A percentile compares a stretch with the other conserved stretches of the same genome.
Evolutionary conservation across 2,113 vertebrate species (phyloP).

Genomic region (Megalops atlanticus): DNA sequence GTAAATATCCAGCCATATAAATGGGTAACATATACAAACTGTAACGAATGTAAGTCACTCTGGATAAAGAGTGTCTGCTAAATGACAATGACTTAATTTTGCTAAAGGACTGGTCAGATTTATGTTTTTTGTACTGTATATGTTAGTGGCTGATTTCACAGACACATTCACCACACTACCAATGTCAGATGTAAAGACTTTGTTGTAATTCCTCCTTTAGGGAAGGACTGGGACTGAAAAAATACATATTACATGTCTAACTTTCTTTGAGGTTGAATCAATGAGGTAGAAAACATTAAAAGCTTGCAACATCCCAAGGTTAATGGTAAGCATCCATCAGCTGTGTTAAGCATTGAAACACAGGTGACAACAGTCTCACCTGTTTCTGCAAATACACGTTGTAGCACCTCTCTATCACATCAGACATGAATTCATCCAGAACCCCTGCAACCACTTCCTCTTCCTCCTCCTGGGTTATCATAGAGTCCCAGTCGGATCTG

Average conservation of each 20-base stretch:
- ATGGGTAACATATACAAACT: too few relatives aligned
- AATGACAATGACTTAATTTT: background rate
- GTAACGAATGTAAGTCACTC: too few relatives aligned
- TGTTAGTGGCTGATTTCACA: background rate
- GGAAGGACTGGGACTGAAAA: too few relatives aligned
- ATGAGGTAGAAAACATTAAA: too few relatives aligned
- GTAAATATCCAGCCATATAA: too few relatives aligned
- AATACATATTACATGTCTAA: too few relatives aligned
- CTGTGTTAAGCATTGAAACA: background rate
- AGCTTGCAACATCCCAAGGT: too few relatives aligned
- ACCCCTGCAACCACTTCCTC: conserved; percentile 66
- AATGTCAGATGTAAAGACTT: background rate
- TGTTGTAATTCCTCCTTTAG: background rate
- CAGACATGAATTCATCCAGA: conserved; percentile 63
- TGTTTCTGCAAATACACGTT: conserved; percentile 59
- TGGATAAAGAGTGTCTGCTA: too few relatives aligned
- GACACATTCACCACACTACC: background rate
- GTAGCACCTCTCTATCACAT: conserved; percentile 62
- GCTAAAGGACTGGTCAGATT: background rate
- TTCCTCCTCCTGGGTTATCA: conserved; percentile 60
- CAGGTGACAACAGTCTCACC: conserved; percentile 57
- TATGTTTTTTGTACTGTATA: background rate
- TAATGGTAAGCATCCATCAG: too few relatives aligned
- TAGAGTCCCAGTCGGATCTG: conserved; percentile 61
- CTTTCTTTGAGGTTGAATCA: too few relatives aligned